These are phyloP conservation scores for Bostrychus sinensis DNA, from an alignment of 2,113 vertebrate species.

Conservation along the genomic window DNA sequence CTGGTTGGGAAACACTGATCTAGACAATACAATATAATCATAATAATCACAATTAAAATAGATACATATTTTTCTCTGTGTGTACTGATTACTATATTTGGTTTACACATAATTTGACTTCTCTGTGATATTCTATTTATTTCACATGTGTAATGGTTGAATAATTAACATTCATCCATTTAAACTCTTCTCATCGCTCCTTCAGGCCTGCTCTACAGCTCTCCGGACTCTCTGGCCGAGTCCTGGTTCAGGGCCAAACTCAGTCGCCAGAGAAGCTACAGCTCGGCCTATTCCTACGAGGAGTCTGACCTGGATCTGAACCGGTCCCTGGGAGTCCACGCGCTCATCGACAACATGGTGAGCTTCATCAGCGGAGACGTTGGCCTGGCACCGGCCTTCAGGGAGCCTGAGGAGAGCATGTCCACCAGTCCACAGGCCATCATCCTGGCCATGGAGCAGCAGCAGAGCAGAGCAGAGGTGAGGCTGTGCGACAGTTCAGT, in stretches of 20 bases:
- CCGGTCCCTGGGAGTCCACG: constrained; percentile 86
- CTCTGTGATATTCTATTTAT: too few species aligned
- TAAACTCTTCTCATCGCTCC: constrained; percentile 23
- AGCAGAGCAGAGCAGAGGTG: constrained; percentile 94
- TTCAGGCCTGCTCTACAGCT: constrained; percentile 74
- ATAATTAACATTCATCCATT: background rate
- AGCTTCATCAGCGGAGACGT: constrained; percentile 95
- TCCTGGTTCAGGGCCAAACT: constrained; percentile 90
- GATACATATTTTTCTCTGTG: too few species aligned
- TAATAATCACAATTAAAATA: too few species aligned
- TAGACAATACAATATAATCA: too few species aligned
- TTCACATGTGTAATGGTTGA: background rate
- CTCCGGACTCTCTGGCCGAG: constrained; percentile 86
- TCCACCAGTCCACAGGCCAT: constrained; percentile 93
- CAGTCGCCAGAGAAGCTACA: constrained; percentile 84
- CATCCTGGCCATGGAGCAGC: constrained; percentile 94
- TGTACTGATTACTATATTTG: too few species aligned
- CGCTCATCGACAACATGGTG: constrained; percentile 92
- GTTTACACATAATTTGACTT: too few species aligned
- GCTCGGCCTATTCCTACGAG: constrained; percentile 82
- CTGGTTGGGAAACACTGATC: too few species aligned
- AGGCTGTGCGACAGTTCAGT: background rate
- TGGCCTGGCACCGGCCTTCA: constrained; percentile 89
- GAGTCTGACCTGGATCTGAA: constrained; percentile 90
- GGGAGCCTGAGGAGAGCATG: constrained; percentile 94